Conservation (phyloP, 2,888 invertebrate species). For the Epirrhoe tristata region DNA sequence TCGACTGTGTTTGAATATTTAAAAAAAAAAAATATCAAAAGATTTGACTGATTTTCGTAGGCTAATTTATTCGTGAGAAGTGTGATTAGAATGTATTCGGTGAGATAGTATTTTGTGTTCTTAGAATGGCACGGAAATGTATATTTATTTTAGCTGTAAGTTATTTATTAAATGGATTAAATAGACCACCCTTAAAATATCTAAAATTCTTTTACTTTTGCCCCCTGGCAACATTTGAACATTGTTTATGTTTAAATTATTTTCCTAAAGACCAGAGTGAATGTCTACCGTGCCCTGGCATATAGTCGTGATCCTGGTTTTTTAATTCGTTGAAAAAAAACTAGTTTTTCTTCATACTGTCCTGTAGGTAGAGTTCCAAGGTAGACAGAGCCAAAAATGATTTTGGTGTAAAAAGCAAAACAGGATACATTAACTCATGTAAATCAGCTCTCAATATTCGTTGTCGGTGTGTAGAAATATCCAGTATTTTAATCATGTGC, state of each 20-base stretch:
- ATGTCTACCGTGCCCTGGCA: too few relatives aligned
- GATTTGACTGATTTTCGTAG: conserved; percentile 26
- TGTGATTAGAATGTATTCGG: conserved; percentile 26
- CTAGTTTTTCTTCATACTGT: too few relatives aligned
- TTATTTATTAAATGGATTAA: conserved; percentile 14
- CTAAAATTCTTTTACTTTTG: background rate
- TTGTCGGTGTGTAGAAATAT: conserved; percentile 37
- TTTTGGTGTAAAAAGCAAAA: conserved; percentile 12
- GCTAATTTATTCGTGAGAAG: conserved; percentile 23
- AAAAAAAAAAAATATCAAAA: background rate
- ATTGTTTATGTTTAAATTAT: too few relatives aligned
- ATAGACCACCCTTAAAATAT: background rate
- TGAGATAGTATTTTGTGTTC: conserved; percentile 17
- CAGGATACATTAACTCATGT: conserved; percentile 26
- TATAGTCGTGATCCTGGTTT: too few relatives aligned
- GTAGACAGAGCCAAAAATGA: background rate
- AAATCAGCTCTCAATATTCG: conserved; percentile 38
- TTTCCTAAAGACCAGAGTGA: too few relatives aligned
- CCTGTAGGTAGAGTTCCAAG: too few relatives aligned
- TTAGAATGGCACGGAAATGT: background rate
- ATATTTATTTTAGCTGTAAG: conserved; percentile 1
- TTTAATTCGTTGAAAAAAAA: too few relatives aligned
- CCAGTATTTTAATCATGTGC: conserved; percentile 39
- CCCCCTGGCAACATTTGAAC: too few relatives aligned
- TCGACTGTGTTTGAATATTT: background rate